A percentile compares a stretch with the other conserved stretches of the same genome.
phyloP scores from a whole-genome alignment of 2,113 vertebrate genomes.

The Chaenocephalus aceratus region DNA sequence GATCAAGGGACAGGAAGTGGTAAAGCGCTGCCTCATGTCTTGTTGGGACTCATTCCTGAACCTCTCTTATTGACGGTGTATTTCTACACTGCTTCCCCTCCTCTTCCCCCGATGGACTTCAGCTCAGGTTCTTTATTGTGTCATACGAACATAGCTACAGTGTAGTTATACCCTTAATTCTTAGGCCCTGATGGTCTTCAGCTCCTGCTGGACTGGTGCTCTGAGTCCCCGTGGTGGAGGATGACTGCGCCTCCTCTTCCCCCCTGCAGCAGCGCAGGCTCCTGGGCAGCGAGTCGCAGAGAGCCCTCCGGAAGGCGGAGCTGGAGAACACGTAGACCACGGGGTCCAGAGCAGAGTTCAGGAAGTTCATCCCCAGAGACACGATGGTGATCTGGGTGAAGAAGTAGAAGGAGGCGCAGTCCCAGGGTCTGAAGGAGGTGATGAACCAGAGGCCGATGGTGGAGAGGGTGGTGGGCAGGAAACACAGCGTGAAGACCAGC shows the following conservation, averaged over 20 bases:
- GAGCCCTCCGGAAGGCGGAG: constrained; percentile 74
- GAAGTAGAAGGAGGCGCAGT: constrained; percentile 68
- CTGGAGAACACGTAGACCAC: constrained; percentile 82
- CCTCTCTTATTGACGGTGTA: too few relatives aligned
- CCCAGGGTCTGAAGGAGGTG: background rate
- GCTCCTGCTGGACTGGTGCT: constrained; percentile 56
- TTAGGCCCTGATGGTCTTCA: constrained; percentile 30
- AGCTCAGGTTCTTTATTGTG: too few relatives aligned
- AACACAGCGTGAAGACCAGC: constrained; percentile 77
- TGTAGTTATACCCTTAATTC: too few relatives aligned
- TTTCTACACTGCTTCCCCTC: too few relatives aligned
- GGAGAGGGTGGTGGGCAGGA: constrained; percentile 77
- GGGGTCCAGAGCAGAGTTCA: constrained; percentile 82
- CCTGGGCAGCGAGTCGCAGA: constrained; percentile 55
- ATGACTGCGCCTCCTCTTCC: accelerated
- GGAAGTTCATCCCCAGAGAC: constrained; percentile 80
- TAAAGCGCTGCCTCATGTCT: too few relatives aligned
- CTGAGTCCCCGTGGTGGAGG: constrained; percentile 34
- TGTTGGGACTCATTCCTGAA: too few relatives aligned
- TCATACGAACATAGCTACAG: too few relatives aligned
- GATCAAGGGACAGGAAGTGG: too few relatives aligned
- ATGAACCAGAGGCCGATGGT: constrained; percentile 63
- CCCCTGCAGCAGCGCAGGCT: constrained; percentile 23
- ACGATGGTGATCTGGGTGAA: constrained; percentile 74
- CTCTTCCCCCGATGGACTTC: too few relatives aligned